Evolutionary conservation across 2,113 vertebrate species (phyloP), one percentile per base, ranked within the genome.

Genomic region (Morone chrysops): DNA sequence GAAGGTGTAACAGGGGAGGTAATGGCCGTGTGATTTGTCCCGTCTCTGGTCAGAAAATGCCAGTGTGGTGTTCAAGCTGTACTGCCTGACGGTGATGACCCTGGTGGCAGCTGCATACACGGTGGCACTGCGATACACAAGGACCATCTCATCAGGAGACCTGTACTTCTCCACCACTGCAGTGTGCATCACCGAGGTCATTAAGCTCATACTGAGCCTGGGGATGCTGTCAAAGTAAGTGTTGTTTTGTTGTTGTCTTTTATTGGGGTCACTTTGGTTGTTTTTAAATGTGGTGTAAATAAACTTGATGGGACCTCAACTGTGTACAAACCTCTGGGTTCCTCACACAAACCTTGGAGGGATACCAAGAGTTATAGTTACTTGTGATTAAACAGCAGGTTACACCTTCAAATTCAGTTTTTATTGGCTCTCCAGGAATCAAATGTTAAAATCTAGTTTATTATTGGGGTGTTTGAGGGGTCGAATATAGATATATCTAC

Each of bases 41-140:
- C 9, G 25, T 25, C 25, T 93, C 41, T 93, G 41, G 59, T 17
- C 93, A 98, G 98, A 98, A 90, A 96, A 95, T 71, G 97, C 96
- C 91, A 97, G 95, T 56, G 82, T 98, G n/a, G 62, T 92, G 16
- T 99, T 98, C 95, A 99, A 99, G 89, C 78, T 99, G 67, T 99
- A 99, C 95, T 99, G 97, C 86, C 94, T 99, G 77, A 89, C 94
- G 0, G 98, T 99, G 93, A 99, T 99, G 98, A 99, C 98, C 6
- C 89, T 99, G 93, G 96, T 99, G 75, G 97, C 97, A 8, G 98
- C 98, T n/a, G 87, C 96, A 0, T 99, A 99, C 66, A 98, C 97
- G 0, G 94, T 99, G 45, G 94, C 95, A 0, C 71, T 99, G 54
- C 92, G 98, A 2, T 99, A 97, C 94, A 99, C 98, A 0, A 95